Base-by-base conservation (phyloP, 2,888 invertebrate species). In the Apamea epomidion region DNA sequence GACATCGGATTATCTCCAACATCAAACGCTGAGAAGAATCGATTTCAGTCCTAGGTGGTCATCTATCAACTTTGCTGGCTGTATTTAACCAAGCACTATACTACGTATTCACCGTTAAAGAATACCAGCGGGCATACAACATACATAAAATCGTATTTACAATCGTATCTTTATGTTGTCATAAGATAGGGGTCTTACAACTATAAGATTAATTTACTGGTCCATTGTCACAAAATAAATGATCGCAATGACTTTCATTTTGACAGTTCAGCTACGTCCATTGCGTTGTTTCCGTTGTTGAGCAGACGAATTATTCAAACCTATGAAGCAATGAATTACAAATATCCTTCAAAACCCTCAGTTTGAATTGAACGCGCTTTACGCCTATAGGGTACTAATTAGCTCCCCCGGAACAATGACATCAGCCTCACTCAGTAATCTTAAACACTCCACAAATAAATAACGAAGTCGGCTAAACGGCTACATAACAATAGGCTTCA, bases 391-490 rank as follows among this genome's bases (percentile, higher is more conserved):
- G 37, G 14, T 67, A 37, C 25, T 14, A 14, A 87, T 84, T 76
- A 80, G 64, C n/a, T 83, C 83, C 78, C 70, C 51, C 65, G 67
- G 78, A 83, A 85, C 74, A 60, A 82, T 88, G 88, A 88, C 87
- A 87, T 88, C 86, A 85, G 79, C 58, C 75, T 86, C 51, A 74
- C 70, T 80, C 70, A 74, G 62, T 82, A 88, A 87, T 87, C 68
- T 60, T 78, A 72, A 80, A 72, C 37, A 62, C 69, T 65, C 48
- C 60, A 67, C 71, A 80, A 75, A 72, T 79, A 78, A 74, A 76
- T 80, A 79, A 42, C 67, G 14, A 72, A 73, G 76, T 80, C 64
- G 25, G 8, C 70, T 72, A 75, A 80, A 82, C 70, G 37, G 42
- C 71, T 73, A 80, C 81, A 78, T 81, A 84, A 86, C 84, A 88